phyloP scores from a whole-genome alignment of 1,140 invertebrate species.

The Linepithema humile region DNA sequence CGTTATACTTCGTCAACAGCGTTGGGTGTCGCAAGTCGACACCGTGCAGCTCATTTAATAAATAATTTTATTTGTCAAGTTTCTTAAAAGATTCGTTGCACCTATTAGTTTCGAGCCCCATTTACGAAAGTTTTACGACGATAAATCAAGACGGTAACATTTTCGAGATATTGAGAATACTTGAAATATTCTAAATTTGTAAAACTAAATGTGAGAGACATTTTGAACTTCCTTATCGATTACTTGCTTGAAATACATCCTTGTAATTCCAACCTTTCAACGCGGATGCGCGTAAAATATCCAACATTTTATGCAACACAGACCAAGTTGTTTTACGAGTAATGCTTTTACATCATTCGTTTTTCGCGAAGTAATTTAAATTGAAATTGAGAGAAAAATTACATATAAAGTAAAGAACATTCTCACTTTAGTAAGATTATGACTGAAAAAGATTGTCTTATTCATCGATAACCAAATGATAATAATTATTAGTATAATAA shows the following conservation, averaged over 20 bases:
- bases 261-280: conserved; percentile 3
- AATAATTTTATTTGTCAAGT: conserved; percentile 55
- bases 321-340: neutral
- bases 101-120: conserved; percentile 15
- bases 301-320: neutral
- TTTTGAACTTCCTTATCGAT: conserved; percentile 15
- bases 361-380: neutral
- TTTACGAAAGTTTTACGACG: conserved; percentile 27
- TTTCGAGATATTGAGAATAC: conserved; percentile 18
- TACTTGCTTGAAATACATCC: conserved; percentile 1
- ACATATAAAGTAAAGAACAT: neutral
- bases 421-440: neutral
- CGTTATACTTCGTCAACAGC: conserved; percentile 30
- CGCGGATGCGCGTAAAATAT: neutral
- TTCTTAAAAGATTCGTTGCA: conserved; percentile 47
- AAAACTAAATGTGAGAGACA: conserved; percentile 15
- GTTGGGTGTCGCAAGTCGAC: conserved; percentile 23
- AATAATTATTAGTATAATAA: too few species aligned
- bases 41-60: conserved; percentile 34
- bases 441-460: too few species aligned
- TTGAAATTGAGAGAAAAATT: neutral
- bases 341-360: neutral
- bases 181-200: conserved; percentile 21
- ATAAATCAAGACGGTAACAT: conserved; percentile 19
- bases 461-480: too few species aligned